phyloP scores from a whole-genome alignment of 2,888 invertebrate species.

The Loripinus fragilis region DNA sequence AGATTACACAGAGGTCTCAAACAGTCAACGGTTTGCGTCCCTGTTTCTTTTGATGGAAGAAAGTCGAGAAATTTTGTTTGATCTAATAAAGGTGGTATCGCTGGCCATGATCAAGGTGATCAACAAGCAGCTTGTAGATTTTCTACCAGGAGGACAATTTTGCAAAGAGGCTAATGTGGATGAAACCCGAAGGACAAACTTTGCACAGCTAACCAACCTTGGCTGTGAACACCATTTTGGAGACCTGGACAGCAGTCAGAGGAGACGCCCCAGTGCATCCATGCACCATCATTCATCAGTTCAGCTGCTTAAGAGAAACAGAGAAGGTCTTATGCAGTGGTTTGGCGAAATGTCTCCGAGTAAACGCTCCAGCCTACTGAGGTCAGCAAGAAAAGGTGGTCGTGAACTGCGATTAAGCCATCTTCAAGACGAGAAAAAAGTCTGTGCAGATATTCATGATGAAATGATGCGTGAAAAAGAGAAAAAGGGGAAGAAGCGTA shows the following conservation, averaged over 20 bases:
- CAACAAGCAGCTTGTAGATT: conserved; percentile 51
- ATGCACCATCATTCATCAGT: conserved; percentile 57
- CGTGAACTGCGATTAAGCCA: conserved; percentile 21
- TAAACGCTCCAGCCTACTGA: conserved; percentile 15
- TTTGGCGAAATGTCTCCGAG: conserved; percentile 34
- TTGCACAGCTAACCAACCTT: conserved; percentile 51
- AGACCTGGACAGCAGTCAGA: conserved; percentile 55
- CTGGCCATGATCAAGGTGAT: conserved; percentile 34
- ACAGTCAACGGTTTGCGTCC: too few relatives aligned
- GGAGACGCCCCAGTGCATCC: conserved; percentile 50
- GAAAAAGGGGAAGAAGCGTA: background rate
- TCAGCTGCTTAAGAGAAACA: conserved; percentile 55
- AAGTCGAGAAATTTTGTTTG: too few relatives aligned
- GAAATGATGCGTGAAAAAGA: conserved; percentile 23
- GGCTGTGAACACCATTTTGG: conserved; percentile 65
- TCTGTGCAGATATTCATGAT: conserved; percentile 25
- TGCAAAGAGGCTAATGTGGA: background rate
- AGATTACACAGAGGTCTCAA: too few relatives aligned
- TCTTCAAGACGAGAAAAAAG: conserved; percentile 28
- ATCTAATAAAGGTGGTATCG: too few relatives aligned
- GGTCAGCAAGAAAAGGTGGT: conserved; percentile 47
- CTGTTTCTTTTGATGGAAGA: too few relatives aligned
- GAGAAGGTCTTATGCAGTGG: conserved; percentile 43
- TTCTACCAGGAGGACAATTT: conserved; percentile 48
- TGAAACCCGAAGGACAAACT: conserved; percentile 28